Conservation (phyloP, 1,140 invertebrate genomes). For the Macrobrachium rosenbergii region DNA sequence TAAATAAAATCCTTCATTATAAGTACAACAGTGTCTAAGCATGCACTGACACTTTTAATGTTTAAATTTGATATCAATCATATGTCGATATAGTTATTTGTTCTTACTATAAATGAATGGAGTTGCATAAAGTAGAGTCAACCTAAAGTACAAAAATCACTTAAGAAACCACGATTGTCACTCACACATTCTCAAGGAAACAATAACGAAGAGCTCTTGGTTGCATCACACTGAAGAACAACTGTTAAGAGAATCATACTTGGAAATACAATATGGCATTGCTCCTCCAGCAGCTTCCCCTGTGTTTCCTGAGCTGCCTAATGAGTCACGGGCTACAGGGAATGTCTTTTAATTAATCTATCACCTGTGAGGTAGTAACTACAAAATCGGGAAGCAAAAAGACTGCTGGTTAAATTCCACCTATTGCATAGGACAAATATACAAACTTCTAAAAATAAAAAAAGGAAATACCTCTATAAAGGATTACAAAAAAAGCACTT, state of each 20-base stretch:
- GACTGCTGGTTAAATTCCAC: slow-evolving; percentile 62
- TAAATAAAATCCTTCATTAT: too few relatives aligned
- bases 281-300: slow-evolving; percentile 32
- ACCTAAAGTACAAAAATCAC: too few relatives aligned
- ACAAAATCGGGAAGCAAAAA: slow-evolving; percentile 57
- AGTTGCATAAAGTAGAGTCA: too few relatives aligned
- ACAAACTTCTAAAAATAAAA: slow-evolving; percentile 60
- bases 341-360: slow-evolving; percentile 65
- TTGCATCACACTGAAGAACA: too few relatives aligned
- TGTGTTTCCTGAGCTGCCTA: slow-evolving; percentile 65
- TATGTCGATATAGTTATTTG: too few relatives aligned
- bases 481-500: slow-evolving; percentile 61
- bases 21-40: too few relatives aligned
- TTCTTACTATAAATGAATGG: too few relatives aligned
- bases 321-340: slow-evolving; percentile 57
- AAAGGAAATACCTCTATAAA: slow-evolving; percentile 58
- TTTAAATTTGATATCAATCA: too few relatives aligned
- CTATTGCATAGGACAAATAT: slow-evolving; percentile 66
- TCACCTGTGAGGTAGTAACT: slow-evolving; percentile 65
- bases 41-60: too few relatives aligned
- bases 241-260: background rate
- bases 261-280: background rate
- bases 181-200: too few relatives aligned
- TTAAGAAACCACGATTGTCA: too few relatives aligned
- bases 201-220: too few relatives aligned